A percentile compares a stretch with the other conserved stretches of the same genome.
Conservation (phyloP, 2,888 invertebrate genomes). For the Drosophila lutescens region DNA sequence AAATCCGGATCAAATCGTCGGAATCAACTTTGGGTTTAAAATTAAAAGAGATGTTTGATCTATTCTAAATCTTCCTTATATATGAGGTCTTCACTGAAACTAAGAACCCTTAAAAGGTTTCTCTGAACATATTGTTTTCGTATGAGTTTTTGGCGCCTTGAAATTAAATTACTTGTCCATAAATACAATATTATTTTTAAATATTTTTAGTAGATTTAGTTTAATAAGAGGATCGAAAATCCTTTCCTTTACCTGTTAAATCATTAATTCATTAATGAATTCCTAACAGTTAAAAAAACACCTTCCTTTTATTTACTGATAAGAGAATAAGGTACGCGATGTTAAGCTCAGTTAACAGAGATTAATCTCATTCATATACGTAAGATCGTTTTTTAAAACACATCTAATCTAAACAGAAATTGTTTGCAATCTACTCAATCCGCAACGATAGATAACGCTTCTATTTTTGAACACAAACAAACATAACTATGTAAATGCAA, state of each 20-base stretch:
- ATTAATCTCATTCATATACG: not conserved
- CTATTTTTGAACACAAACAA: not conserved
- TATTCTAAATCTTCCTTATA: too few relatives aligned
- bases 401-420: constrained; percentile 1
- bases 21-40: not conserved
- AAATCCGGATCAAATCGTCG: not conserved
- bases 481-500: not conserved
- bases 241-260: too few relatives aligned
- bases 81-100: too few relatives aligned
- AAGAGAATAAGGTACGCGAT: not conserved
- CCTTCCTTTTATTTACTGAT: not conserved
- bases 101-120: too few relatives aligned
- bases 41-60: not conserved
- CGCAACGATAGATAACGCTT: not conserved
- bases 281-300: not conserved
- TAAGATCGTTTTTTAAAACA: not conserved
- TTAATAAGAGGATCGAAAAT: too few relatives aligned
- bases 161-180: too few relatives aligned
- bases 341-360: not conserved
- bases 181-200: too few relatives aligned
- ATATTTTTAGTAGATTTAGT: too few relatives aligned
- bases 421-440: not conserved
- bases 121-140: too few relatives aligned
- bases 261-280: too few relatives aligned
- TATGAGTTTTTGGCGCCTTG: too few relatives aligned